Evolutionary conservation across 1,140 invertebrate genomes (phyloP).

Genomic region (Zaprionus taronus): DNA sequence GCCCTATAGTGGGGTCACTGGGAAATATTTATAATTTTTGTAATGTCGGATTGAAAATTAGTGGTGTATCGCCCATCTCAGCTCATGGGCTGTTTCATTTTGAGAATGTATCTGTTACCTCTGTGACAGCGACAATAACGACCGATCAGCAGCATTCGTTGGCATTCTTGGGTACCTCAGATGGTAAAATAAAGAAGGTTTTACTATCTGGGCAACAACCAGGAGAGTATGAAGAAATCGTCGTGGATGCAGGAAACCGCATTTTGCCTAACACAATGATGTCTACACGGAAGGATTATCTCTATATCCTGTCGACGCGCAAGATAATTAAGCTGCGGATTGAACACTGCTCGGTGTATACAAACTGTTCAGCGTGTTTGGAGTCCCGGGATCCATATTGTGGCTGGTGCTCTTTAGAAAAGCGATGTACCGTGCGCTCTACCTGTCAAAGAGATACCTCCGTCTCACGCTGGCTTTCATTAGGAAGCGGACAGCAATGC

Average conservation of each 20-base stretch:
- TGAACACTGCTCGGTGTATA: conserved; percentile 95
- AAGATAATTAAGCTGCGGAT: conserved; percentile 95
- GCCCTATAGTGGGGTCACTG: conserved; percentile 92
- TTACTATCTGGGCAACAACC: conserved; percentile 88
- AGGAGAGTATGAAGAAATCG: conserved; percentile 91
- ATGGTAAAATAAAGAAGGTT: conserved; percentile 92
- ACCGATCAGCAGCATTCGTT: conserved; percentile 94
- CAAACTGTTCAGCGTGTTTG: conserved; percentile 95
- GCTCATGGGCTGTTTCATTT: conserved; percentile 90
- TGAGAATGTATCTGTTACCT: conserved; percentile 92
- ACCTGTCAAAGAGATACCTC: conserved; percentile 96
- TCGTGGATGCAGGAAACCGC: conserved; percentile 89
- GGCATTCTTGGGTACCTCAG: conserved; percentile 93
- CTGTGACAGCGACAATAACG: conserved; percentile 90
- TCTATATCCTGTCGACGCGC: conserved; percentile 90
- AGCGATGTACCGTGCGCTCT: conserved; percentile 94
- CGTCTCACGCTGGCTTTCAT: conserved; percentile 95
- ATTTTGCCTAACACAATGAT: conserved; percentile 93
- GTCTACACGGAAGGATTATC: conserved; percentile 90
- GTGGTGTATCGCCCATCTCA: conserved; percentile 92
- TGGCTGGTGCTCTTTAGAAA: conserved; percentile 98
- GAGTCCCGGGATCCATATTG: conserved; percentile 98
- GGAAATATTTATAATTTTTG: conserved; percentile 97
- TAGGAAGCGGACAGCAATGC: conserved; percentile 96
- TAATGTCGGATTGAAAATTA: conserved; percentile 96